Percentiles rank a stretch among this genome's conserved stretches.
These are phyloP conservation scores for Caenorhabditis zanzibari DNA, from an alignment of 2,888 invertebrate species.

Conservation along the genomic window DNA sequence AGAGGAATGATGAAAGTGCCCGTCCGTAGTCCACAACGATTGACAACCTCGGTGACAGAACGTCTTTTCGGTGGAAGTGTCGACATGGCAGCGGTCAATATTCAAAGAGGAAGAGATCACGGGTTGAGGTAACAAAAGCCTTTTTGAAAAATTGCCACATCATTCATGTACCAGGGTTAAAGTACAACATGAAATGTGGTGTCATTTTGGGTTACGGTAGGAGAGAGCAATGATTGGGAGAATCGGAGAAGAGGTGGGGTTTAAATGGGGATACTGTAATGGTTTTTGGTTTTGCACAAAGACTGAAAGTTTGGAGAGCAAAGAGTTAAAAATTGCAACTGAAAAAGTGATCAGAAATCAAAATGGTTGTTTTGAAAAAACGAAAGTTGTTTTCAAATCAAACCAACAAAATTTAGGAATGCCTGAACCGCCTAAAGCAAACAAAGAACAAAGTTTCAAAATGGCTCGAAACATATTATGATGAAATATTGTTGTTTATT, in stretches of 20 bases:
- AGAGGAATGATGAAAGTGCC: slow-evolving; percentile 93
- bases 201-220: slow-evolving; percentile 23
- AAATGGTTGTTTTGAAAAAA: neutral
- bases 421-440: no score
- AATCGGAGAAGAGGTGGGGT: neutral
- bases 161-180: neutral
- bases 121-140: slow-evolving; percentile 87
- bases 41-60: slow-evolving; percentile 88
- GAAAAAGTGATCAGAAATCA: neutral
- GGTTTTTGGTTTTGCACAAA: no score
- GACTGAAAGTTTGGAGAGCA: neutral
- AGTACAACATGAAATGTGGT: slow-evolving; percentile 21
- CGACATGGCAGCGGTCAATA: slow-evolving; percentile 95
- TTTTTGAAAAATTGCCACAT: neutral
- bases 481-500: no score
- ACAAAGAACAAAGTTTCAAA: no score
- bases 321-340: neutral
- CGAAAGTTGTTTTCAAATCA: neutral
- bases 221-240: neutral
- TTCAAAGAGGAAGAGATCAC: slow-evolving; percentile 89
- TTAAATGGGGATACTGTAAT: neutral
- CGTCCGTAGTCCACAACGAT: slow-evolving; percentile 90
- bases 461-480: no score
- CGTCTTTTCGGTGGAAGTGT: slow-evolving; percentile 73
- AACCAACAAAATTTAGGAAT: no score